Evolutionary conservation across 2,797 vertebrate genomes (phyloP).

Genomic region (Pseudotriccus pelzelni): DNA sequence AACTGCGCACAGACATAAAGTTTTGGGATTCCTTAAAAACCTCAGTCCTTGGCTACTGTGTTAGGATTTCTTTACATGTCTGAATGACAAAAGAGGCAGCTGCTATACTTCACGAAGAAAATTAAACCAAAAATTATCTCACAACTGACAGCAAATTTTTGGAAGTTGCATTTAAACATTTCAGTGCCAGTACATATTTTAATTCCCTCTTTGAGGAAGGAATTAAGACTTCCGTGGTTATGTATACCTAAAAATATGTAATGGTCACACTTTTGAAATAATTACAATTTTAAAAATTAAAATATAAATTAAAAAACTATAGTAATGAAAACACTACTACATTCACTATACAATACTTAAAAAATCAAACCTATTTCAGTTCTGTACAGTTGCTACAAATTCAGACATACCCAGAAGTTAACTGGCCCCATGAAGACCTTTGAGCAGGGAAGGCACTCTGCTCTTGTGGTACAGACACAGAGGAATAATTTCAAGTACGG

Average conservation of each 20-base stretch:
- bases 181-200: background rate
- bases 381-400: background rate
- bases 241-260: rapidly evolving
- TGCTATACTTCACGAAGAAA: background rate
- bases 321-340: background rate
- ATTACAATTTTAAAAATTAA: background rate
- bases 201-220: background rate
- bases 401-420: background rate
- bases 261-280: background rate
- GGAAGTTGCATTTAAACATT: background rate
- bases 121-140: background rate
- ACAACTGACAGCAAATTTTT: background rate
- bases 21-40: background rate
- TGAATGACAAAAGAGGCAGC: background rate
- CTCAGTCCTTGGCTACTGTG: background rate
- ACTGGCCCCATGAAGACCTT: background rate
- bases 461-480: background rate
- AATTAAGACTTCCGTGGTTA: background rate
- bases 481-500: background rate
- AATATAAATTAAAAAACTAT: background rate
- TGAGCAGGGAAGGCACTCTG: background rate
- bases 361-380: background rate
- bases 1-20: background rate
- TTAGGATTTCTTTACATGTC: background rate
- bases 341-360: background rate